These are phyloP conservation scores for Andrena minutula DNA, from an alignment of 2,888 invertebrate genomes.

Conservation along the genomic window DNA sequence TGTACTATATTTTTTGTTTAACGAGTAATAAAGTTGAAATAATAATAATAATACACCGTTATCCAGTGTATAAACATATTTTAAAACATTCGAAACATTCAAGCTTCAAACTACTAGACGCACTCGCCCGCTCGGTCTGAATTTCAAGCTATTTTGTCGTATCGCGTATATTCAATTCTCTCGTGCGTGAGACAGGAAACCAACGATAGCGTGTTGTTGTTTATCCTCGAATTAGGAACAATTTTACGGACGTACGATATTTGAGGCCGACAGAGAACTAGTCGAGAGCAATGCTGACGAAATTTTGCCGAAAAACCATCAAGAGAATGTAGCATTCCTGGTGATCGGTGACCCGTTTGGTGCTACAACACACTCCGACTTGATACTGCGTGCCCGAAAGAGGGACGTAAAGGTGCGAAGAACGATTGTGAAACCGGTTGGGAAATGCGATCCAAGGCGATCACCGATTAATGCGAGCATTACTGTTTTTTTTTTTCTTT, in stretches of 20 bases:
- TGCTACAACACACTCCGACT: constrained; percentile 98
- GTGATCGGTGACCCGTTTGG: constrained; percentile 99
- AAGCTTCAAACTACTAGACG: too few species aligned
- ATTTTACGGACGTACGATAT: constrained; percentile 93
- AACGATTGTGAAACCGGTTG: neutral
- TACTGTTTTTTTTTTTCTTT: neutral
- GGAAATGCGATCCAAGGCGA: neutral
- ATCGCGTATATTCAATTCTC: neutral
- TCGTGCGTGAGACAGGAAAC: constrained; percentile 2
- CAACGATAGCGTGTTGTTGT: constrained; percentile 34
- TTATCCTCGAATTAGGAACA: constrained; percentile 89
- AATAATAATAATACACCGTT: too few species aligned
- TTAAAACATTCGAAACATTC: too few species aligned
- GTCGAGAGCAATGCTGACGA: constrained; percentile 96
- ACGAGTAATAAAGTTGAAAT: too few species aligned
- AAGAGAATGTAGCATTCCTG: constrained; percentile 93
- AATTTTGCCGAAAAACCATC: constrained; percentile 91
- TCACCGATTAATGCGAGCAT: neutral
- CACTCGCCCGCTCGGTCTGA: too few species aligned
- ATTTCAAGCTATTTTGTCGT: too few species aligned
- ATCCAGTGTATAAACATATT: too few species aligned
- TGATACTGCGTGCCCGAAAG: constrained; percentile 95
- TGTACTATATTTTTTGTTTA: too few species aligned
- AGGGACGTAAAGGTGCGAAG: constrained; percentile 88
- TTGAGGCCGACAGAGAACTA: constrained; percentile 96